Evolutionary conservation across 2,797 vertebrate species (phyloP), one percentile per base, ranked within the genome.

Genomic region (Poeciliopsis paucimaculata): DNA sequence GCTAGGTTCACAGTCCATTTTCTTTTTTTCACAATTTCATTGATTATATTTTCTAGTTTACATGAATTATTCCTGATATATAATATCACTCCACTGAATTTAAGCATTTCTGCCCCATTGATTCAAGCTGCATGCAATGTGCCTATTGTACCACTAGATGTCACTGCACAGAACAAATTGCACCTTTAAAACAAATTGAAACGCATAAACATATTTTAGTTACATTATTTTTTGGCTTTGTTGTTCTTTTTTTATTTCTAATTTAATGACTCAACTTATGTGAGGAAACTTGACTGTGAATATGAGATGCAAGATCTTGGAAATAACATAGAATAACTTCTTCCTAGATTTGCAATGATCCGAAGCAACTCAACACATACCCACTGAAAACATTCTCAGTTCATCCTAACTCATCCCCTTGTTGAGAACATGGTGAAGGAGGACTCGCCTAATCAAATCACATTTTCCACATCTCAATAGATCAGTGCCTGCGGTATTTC

Each of bases 401-500:
- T 6, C 68, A 71, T 71, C 68, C 45, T 9, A 46, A 28, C 68
- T n/a, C 68, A 8, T 71, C 2, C 39, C 2, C 68, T n/a, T n/a
- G 41, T 45, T 45, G 39, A 71, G 41, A 71, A 26, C 36, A 71
- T 46, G 68, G 43, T 28, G 41, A 46, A 46, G 68, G 41, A 45
- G n/a, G 68, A 45, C 2, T 71, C 26, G 15, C 13, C 41, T 16
- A 46, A 71, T 71, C 41, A 71, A 71, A 71, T 71, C 26, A 71
- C 26, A 46, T 71, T 71, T 71, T 71, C 68, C 41, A 46, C 68
- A 46, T 71, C 41, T 71, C 43, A 28, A 45, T 28, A 71, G 26
- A 45, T 31, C 23, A 45, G 28, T 15, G 41, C 6, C 68, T 45
- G 41, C 16, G 5, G 68, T 46, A 28, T 45, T 45, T 71, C 68